Evolutionary conservation across 2,113 vertebrate species (phyloP).

Genomic region (Brienomyrus longianalis): DNA sequence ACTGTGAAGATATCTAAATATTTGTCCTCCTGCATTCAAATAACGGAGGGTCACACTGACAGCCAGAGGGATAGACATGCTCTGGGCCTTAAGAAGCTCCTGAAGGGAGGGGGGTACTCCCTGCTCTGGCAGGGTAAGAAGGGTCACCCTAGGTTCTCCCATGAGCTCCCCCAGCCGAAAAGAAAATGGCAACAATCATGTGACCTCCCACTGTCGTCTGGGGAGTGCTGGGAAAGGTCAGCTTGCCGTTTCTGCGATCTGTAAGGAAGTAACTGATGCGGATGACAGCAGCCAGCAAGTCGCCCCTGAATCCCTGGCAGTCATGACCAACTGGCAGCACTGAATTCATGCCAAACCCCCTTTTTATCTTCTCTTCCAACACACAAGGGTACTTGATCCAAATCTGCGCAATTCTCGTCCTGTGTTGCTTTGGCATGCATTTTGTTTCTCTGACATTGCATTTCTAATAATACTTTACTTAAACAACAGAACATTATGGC

Average conservation of each 20-base stretch:
- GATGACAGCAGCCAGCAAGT: background rate
- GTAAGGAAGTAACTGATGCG: background rate
- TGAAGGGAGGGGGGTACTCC: background rate
- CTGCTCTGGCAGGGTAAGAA: slow-evolving; percentile 5
- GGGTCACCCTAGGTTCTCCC: background rate
- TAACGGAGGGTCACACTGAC: background rate
- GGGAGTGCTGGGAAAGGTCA: slow-evolving; percentile 11
- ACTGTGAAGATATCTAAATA: background rate
- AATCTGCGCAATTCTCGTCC: background rate
- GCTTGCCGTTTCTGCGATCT: background rate
- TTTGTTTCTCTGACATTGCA: background rate
- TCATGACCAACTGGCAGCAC: background rate
- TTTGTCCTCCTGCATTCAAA: background rate
- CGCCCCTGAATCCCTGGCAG: background rate
- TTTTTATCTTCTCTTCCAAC: background rate
- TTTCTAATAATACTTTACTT: slow-evolving; percentile 8
- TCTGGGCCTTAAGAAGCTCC: background rate
- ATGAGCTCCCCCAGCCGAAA: background rate
- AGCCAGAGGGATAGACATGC: background rate
- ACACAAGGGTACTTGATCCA: background rate
- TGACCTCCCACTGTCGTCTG: slow-evolving; percentile 9
- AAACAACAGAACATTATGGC: slow-evolving; percentile 17
- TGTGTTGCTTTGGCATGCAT: background rate
- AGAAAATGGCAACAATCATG: slow-evolving; percentile 18
- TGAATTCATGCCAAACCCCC: background rate